These are phyloP conservation scores for Panthera uncia DNA, from an alignment of 2,113 vertebrate genomes.

Conservation along the genomic window DNA sequence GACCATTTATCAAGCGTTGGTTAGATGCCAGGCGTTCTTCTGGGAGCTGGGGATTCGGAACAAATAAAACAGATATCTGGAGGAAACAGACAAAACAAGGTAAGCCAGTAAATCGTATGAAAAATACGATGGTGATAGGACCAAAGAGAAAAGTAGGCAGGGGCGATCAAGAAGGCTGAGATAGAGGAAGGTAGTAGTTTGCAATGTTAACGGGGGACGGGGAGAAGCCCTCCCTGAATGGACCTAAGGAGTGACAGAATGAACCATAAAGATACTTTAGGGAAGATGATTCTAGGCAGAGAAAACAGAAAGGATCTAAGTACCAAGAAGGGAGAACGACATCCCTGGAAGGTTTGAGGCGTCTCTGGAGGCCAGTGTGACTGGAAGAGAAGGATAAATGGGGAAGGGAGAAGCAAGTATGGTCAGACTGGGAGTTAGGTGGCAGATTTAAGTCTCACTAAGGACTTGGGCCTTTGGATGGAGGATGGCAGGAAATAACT, in stretches of 20 bases:
- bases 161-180: neutral
- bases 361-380: neutral
- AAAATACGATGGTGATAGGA: neutral
- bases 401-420: neutral
- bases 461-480: neutral
- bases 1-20: neutral
- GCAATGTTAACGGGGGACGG: neutral
- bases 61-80: neutral
- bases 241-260: neutral
- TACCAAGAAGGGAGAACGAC: fast-evolving
- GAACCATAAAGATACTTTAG: neutral
- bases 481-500: neutral
- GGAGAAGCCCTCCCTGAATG: neutral
- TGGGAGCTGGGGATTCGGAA: neutral
- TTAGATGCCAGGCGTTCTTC: neutral
- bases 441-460: neutral
- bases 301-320: neutral
- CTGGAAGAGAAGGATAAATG: neutral
- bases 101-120: neutral
- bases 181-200: neutral
- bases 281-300: neutral
- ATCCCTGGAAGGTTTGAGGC: neutral
- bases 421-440: neutral
- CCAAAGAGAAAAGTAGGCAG: neutral
- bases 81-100: neutral